Conservation (phyloP, 2,113 vertebrate species). For the Rhagologus leucostigma region DNA sequence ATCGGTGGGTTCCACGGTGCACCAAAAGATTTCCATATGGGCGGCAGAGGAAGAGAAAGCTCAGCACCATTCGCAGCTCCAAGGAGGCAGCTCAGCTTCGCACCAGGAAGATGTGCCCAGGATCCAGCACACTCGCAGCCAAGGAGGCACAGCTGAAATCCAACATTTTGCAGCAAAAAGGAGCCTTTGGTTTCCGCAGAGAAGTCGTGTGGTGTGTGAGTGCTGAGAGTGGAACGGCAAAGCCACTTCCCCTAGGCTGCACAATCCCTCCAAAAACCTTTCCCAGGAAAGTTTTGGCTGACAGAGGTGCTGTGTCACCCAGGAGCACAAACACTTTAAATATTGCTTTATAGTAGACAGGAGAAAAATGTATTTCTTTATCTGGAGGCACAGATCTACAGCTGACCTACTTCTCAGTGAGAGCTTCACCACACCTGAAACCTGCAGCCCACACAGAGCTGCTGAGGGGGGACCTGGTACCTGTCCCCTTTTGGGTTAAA, state of each 20-base stretch:
- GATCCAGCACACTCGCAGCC: rapidly evolving
- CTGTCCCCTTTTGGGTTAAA: not conserved
- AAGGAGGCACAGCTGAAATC: not conserved
- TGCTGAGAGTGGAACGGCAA: not conserved
- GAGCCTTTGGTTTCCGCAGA: not conserved
- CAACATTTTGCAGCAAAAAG: not conserved
- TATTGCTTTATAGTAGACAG: not conserved
- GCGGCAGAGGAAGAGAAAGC: not conserved
- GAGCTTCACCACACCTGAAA: not conserved
- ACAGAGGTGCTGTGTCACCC: not conserved
- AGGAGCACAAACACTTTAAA: not conserved
- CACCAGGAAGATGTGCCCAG: not conserved
- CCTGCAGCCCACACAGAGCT: not conserved
- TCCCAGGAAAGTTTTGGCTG: not conserved
- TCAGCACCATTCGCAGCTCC: not conserved
- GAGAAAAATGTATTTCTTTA: not conserved
- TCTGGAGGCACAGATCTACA: not conserved
- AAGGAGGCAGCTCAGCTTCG: rapidly evolving
- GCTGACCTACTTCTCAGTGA: not conserved
- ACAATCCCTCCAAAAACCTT: not conserved
- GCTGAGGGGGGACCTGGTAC: not conserved
- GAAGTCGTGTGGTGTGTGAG: rapidly evolving
- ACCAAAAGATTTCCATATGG: rapidly evolving
- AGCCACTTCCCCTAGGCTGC: not conserved
- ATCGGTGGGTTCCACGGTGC: not conserved